Evolutionary conservation across 2,888 invertebrate species (phyloP).

Genomic region (Pterobdella sp.): DNA sequence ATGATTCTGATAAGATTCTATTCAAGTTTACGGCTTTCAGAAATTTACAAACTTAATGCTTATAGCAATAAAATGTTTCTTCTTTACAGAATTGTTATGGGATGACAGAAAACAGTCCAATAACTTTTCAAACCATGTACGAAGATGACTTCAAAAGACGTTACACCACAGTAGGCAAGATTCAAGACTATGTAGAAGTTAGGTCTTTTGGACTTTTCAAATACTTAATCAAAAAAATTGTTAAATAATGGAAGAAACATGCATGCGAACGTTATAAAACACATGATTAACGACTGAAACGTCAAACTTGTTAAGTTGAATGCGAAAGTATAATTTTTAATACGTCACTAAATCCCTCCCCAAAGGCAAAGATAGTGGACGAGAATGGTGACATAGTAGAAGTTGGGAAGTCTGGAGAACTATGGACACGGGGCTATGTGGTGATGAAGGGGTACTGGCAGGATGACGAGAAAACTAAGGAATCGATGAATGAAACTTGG

Average conservation of each 20-base stretch:
- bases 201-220: not conserved
- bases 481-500: constrained; percentile 66
- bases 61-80: no score
- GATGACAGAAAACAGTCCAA: constrained; percentile 59
- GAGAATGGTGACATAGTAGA: constrained; percentile 61
- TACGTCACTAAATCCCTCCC: no score
- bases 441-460: constrained; percentile 76
- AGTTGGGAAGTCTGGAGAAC: constrained; percentile 66
- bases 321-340: no score
- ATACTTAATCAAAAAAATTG: not conserved
- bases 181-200: constrained; percentile 57
- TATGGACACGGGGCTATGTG: constrained; percentile 66
- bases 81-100: constrained; percentile 56
- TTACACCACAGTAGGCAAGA: constrained; percentile 56
- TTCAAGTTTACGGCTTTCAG: no score
- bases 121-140: constrained; percentile 54
- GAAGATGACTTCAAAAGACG: constrained; percentile 54
- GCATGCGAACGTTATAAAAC: no score
- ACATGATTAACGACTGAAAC: no score
- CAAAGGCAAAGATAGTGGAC: constrained; percentile 58
- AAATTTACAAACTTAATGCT: no score
- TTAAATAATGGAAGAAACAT: not conserved
- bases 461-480: constrained; percentile 68
- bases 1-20: no score
- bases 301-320: no score